These are phyloP conservation scores for Volucella bombylans DNA, from an alignment of 2,888 invertebrate species.

Conservation along the genomic window DNA sequence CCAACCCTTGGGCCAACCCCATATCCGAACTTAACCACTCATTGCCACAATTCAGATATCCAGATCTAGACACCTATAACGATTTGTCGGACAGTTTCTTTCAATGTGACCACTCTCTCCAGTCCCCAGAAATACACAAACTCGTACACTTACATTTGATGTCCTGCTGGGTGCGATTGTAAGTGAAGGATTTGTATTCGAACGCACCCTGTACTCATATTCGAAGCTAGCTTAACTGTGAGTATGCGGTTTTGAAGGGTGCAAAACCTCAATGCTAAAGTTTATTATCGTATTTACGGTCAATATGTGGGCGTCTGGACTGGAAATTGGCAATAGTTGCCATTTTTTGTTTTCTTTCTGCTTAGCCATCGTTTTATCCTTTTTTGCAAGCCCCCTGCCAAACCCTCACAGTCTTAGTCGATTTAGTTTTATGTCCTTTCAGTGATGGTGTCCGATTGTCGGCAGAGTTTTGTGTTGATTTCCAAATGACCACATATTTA, in stretches of 20 bases:
- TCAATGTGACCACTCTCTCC: slow-evolving; percentile 14
- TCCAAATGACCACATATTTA: slow-evolving; percentile 59
- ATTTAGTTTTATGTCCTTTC: slow-evolving; percentile 25
- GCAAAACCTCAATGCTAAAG: slow-evolving; percentile 55
- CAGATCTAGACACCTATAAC: slow-evolving; percentile 18
- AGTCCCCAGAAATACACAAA: neutral
- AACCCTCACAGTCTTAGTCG: neutral
- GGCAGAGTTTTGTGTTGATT: slow-evolving; percentile 39
- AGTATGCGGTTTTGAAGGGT: slow-evolving; percentile 55
- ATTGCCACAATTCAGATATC: slow-evolving; percentile 40
- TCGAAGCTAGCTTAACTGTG: slow-evolving; percentile 35
- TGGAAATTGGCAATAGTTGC: slow-evolving; percentile 49
- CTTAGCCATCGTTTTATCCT: slow-evolving; percentile 10
- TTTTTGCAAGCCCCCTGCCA: neutral
- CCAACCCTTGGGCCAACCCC: slow-evolving; percentile 18
- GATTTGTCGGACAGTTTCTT: slow-evolving; percentile 54
- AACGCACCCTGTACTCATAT: slow-evolving; percentile 15
- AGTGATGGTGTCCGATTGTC: slow-evolving; percentile 25
- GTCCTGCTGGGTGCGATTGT: slow-evolving; percentile 37
- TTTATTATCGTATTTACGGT: slow-evolving; percentile 71
- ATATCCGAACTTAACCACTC: slow-evolving; percentile 33
- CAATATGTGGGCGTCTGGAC: slow-evolving; percentile 62
- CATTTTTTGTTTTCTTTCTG: slow-evolving; percentile 26
- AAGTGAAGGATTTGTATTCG: slow-evolving; percentile 30
- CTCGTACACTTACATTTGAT: slow-evolving; percentile 10